A percentile compares a stretch with the other conserved stretches of the same genome.
Conservation (phyloP, 2,888 invertebrate species). For the Nemotelus nigrinus region DNA sequence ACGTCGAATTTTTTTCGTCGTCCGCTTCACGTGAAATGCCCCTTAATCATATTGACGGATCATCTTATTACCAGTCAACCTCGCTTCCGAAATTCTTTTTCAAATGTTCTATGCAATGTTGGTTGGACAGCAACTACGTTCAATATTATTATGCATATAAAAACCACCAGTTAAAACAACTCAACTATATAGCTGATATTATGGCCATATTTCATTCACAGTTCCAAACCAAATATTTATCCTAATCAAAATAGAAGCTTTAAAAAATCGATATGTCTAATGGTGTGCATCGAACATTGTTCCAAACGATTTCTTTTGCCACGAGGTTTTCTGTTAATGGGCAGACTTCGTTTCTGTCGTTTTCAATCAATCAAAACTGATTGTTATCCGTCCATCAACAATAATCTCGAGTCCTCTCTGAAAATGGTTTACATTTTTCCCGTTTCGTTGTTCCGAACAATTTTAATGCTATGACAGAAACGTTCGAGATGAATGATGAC, state of each 20-base stretch:
- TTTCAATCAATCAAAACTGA: constrained; percentile 36
- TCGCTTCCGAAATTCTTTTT: too few relatives aligned
- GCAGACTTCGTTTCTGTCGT: constrained; percentile 12
- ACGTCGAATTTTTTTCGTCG: too few relatives aligned
- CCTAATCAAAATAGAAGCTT: not conserved
- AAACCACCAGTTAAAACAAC: too few relatives aligned
- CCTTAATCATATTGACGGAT: too few relatives aligned
- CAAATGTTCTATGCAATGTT: too few relatives aligned
- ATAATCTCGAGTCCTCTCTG: constrained; percentile 5
- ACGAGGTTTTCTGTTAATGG: not conserved
- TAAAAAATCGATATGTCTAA: not conserved
- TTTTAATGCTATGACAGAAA: constrained; percentile 28
- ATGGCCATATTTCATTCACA: too few relatives aligned
- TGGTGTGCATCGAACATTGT: too few relatives aligned
- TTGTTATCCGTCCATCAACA: constrained; percentile 33
- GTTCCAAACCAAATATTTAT: not conserved
- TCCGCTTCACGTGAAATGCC: too few relatives aligned
- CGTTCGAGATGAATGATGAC: constrained; percentile 29
- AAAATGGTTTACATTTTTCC: constrained; percentile 21
- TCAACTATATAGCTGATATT: too few relatives aligned
- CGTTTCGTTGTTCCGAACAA: not conserved
- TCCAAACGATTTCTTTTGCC: not conserved
- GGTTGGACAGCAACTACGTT: too few relatives aligned
- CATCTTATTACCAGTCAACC: too few relatives aligned
- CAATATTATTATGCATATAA: too few relatives aligned